Conservation (phyloP, 2,797 vertebrate species). For the Enteromius thamalakanensis region DNA sequence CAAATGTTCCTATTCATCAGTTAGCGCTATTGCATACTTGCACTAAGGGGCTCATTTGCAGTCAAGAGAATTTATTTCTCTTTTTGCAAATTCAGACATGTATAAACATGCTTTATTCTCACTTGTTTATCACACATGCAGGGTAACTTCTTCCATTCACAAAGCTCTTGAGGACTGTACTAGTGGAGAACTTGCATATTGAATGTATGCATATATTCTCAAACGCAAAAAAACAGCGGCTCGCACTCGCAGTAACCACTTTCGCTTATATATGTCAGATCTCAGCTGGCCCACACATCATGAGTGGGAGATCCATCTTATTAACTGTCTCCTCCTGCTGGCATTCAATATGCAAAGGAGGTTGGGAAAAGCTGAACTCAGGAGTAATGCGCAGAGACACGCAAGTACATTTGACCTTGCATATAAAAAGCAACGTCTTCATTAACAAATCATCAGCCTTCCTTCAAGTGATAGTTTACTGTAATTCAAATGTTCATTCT, state of each 20-base stretch:
- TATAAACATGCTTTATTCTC: not conserved
- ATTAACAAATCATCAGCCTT: slow-evolving; percentile 1
- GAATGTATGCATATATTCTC: not conserved
- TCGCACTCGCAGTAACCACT: not conserved
- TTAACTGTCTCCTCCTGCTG: slow-evolving; percentile 22
- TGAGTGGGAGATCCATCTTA: slow-evolving; percentile 3
- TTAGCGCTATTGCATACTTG: not conserved
- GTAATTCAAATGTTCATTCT: not conserved
- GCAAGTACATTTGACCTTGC: slow-evolving; percentile 21
- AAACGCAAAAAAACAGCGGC: not conserved
- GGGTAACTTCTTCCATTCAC: not conserved
- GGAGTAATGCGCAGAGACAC: not conserved
- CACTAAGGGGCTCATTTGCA: slow-evolving; percentile 10
- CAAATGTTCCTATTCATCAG: slow-evolving; percentile 33
- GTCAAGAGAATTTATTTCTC: not conserved
- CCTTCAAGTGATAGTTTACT: not conserved
- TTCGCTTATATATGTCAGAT: not conserved
- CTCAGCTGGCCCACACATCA: not conserved
- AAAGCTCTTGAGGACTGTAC: not conserved
- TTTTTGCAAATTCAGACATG: slow-evolving; percentile 6
- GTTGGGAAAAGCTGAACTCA: not conserved
- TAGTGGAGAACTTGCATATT: not conserved
- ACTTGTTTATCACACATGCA: not conserved
- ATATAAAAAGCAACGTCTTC: slow-evolving; percentile 10
- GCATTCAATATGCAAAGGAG: not conserved